Percentiles rank a stretch among this genome's conserved stretches.
phyloP scores from a whole-genome alignment of 2,888 invertebrate species.

The Metopia argyrocephala region DNA sequence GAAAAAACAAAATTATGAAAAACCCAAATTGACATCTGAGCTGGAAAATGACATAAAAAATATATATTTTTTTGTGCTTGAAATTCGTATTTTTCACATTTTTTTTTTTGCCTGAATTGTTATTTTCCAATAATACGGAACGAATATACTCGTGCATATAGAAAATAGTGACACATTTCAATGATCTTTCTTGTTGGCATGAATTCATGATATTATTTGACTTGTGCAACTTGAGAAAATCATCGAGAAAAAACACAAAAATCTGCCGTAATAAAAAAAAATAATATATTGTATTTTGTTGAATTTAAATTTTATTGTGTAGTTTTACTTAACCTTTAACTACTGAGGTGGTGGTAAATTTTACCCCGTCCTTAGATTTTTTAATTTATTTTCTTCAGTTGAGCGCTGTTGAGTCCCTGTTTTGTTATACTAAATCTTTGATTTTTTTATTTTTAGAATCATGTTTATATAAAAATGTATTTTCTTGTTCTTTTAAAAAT shows the following conservation, averaged over 20 bases:
- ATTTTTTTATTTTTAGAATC: too few relatives aligned
- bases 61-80: background rate
- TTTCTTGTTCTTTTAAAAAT: too few relatives aligned
- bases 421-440: too few relatives aligned
- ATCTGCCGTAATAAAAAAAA: background rate
- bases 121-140: slow-evolving; percentile 21
- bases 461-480: too few relatives aligned
- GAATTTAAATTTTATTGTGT: background rate
- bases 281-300: too few relatives aligned
- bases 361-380: too few relatives aligned
- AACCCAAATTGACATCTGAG: slow-evolving; percentile 55
- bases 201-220: slow-evolving; percentile 51
- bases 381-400: too few relatives aligned
- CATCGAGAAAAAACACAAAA: background rate
- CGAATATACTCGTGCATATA: background rate
- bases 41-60: slow-evolving; percentile 54
- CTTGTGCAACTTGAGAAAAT: slow-evolving; percentile 35
- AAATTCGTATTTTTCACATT: background rate
- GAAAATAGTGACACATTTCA: slow-evolving; percentile 54
- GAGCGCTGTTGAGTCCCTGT: too few relatives aligned
- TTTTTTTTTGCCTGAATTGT: background rate
- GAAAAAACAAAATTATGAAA: background rate
- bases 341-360: too few relatives aligned
- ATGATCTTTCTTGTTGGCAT: slow-evolving; percentile 17
- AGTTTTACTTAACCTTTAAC: too few relatives aligned